phyloP scores from a whole-genome alignment of 2,888 invertebrate species.

The Plebejus anna region DNA sequence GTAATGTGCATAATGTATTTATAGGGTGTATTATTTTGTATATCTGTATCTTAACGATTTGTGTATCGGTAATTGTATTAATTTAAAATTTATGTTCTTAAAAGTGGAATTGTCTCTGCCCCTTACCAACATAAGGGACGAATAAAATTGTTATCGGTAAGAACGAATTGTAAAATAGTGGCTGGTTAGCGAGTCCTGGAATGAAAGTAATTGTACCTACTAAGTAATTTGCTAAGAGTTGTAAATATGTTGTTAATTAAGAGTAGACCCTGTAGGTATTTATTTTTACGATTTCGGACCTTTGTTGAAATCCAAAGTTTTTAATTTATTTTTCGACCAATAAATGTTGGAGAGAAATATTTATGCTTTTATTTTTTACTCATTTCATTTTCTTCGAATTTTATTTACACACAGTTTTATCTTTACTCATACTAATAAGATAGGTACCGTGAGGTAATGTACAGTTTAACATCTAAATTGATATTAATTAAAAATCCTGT shows the following conservation, averaged over 20 bases:
- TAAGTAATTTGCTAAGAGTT: constrained; percentile 55
- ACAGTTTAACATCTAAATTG: neutral
- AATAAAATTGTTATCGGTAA: constrained; percentile 58
- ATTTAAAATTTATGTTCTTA: constrained; percentile 29
- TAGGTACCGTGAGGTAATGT: neutral
- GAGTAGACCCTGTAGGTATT: constrained; percentile 74
- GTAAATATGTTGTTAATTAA: constrained; percentile 75
- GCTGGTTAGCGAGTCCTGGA: constrained; percentile 43
- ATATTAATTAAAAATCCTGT: no score
- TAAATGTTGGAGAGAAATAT: constrained; percentile 78
- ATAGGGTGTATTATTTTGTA: constrained; percentile 26
- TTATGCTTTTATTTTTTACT: constrained; percentile 45
- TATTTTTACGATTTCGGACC: constrained; percentile 78
- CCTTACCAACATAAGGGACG: constrained; percentile 50
- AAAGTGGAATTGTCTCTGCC: constrained; percentile 46
- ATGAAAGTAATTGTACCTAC: constrained; percentile 58
- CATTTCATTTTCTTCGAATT: neutral
- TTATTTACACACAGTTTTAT: no score
- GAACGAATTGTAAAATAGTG: constrained; percentile 54
- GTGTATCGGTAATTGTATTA: constrained; percentile 28
- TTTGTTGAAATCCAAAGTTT: constrained; percentile 79
- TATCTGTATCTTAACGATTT: constrained; percentile 29
- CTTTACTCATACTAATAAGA: neutral
- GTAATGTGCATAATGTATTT: constrained; percentile 27
- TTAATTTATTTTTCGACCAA: constrained; percentile 81